phyloP scores from a whole-genome alignment of 2,888 invertebrate species.

The Achlya flavicornis region DNA sequence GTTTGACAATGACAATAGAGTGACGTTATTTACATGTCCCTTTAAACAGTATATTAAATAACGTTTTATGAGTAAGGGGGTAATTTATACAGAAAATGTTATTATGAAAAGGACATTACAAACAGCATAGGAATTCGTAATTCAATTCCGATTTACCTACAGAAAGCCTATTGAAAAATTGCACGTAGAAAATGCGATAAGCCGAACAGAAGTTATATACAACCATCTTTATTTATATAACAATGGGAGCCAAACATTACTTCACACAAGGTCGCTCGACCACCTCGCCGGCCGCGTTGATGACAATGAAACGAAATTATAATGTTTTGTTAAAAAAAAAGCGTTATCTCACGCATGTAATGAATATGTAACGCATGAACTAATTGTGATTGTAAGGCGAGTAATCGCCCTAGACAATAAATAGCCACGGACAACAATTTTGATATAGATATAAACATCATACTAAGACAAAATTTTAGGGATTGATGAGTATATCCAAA shows the following conservation, averaged over 20 bases:
- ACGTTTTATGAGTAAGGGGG: too few species aligned
- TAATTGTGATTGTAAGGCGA: background rate
- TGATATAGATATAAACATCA: too few species aligned
- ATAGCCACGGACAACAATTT: too few species aligned
- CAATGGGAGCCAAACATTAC: slow-evolving; percentile 1
- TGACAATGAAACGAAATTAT: slow-evolving; percentile 12
- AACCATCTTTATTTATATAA: slow-evolving; percentile 9
- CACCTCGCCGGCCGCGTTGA: background rate
- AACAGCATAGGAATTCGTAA: background rate
- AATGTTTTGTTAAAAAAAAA: slow-evolving; percentile 3
- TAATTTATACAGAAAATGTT: too few species aligned
- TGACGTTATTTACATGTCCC: too few species aligned
- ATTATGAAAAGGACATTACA: too few species aligned
- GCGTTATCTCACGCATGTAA: background rate
- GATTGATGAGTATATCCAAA: background rate
- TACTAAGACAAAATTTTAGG: too few species aligned
- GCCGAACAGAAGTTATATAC: slow-evolving; percentile 7
- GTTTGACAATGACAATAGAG: too few species aligned
- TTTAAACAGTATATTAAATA: too few species aligned
- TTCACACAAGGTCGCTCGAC: background rate
- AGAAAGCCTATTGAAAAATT: background rate
- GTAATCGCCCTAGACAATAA: background rate
- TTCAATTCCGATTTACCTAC: background rate
- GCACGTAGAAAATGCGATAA: slow-evolving; percentile 3
- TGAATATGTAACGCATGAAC: background rate